Percentiles rank a stretch among this genome's conserved stretches.
phyloP scores from a whole-genome alignment of 2,797 vertebrate species.

The Aldrovandia affinis region DNA sequence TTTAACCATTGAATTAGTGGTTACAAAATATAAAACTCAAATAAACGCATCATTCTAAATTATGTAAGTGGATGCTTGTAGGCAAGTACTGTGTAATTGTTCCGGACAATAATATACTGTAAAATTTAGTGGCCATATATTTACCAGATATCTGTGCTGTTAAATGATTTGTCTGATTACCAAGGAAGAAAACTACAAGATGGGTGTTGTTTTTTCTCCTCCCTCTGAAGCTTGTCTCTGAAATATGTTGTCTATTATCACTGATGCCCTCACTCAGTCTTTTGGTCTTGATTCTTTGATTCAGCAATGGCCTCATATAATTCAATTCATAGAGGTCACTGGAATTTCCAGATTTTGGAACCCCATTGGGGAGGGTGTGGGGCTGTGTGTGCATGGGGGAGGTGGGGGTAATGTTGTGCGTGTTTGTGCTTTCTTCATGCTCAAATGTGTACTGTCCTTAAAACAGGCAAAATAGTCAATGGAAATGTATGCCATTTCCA shows the following conservation, averaged over 20 bases:
- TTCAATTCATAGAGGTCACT: background rate
- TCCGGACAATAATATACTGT: constrained; percentile 54
- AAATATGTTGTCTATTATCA: constrained; percentile 27
- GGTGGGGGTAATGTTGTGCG: constrained; percentile 29
- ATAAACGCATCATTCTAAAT: constrained; percentile 49
- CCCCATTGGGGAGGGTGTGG: background rate
- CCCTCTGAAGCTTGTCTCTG: constrained; percentile 19
- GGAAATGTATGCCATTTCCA: constrained; percentile 28
- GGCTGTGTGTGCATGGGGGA: too few species aligned
- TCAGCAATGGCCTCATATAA: background rate
- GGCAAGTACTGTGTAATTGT: constrained; percentile 55
- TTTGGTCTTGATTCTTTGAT: background rate
- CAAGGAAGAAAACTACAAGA: constrained; percentile 45
- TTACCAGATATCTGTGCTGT: constrained; percentile 56
- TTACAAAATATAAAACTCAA: constrained; percentile 47
- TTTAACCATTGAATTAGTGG: constrained; percentile 38
- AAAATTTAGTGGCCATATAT: constrained; percentile 55
- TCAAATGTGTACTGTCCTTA: constrained; percentile 36
- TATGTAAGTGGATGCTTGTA: constrained; percentile 54
- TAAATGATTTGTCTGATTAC: constrained; percentile 44
- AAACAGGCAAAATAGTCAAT: background rate
- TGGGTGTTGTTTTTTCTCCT: constrained; percentile 30
- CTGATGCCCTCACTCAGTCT: constrained; percentile 5
- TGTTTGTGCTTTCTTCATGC: constrained; percentile 32
- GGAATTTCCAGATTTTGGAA: background rate